Evolutionary conservation across 2,797 vertebrate species (phyloP), one percentile per base, ranked within the genome.

Genomic region (Hapalemur alaotrensis): DNA sequence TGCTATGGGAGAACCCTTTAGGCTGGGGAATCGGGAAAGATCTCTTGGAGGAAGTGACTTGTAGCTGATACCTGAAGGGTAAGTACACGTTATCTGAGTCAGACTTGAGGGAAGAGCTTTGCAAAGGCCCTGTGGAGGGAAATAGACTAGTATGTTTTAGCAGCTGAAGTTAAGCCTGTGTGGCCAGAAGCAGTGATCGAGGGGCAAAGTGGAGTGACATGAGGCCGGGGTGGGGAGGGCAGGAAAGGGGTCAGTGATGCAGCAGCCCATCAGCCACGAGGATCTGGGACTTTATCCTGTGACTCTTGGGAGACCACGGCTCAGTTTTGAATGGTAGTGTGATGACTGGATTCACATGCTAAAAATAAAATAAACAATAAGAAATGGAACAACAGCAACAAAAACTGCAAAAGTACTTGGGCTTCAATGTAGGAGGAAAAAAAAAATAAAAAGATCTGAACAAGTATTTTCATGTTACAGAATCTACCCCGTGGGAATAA

Each of bases 381-480:
- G 61, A 92, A 52, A 65, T 57, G 14, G 59, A 70, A 95, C 93
- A 91, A 87, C 3, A 5, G 46, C 38, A 32, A 59, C 50, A 79
- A 41, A 81, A 89, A 30, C 25, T 50, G 59, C 35, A 79, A 43
- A 94, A 83, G 48, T 35, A 63, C 41, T 65, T 80, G 9, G 14
- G 61, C 23, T 3, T 93, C 69, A 65, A 35, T 32, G 30, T 0
- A 57, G 35, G 52, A 30, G 5, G 8, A 8, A 13, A 48, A 46
- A 48, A 46, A 41, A 46, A 48, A 52, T 5, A 38, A 38, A 54
- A 76, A 81, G 57, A 96, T 78, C 43, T 67, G 46, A 92, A 85
- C 52, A 95, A 90, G 43, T 91, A 78, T 96, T 96, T 94, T 95
- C 65, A 52, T 63, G 41, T 85, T 84, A 69, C n/a, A 35, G 61